These are phyloP conservation scores for Cryptomyrus ogoouensis DNA, from an alignment of 2,113 vertebrate genomes.

Conservation along the genomic window DNA sequence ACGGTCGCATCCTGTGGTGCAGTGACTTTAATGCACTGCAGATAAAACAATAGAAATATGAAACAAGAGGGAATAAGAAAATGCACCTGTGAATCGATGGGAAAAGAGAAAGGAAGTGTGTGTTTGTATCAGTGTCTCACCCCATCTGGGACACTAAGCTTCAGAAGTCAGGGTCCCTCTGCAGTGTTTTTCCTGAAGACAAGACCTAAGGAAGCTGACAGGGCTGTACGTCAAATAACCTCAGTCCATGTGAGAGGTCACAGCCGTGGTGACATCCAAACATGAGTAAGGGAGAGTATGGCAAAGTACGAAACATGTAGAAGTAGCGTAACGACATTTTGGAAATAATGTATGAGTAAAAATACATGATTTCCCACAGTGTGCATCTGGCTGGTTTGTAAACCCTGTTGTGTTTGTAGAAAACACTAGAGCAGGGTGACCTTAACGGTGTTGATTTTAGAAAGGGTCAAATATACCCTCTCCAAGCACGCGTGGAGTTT, in stretches of 20 bases:
- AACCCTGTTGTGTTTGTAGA: neutral
- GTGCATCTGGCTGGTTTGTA: neutral
- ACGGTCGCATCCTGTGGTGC: too few relatives aligned
- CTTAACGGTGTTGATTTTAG: neutral
- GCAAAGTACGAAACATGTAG: neutral
- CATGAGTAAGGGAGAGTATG: neutral
- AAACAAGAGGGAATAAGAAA: too few relatives aligned
- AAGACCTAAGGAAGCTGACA: neutral
- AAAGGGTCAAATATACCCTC: neutral
- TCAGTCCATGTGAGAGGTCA: neutral
- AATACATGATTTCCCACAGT: neutral
- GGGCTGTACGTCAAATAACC: neutral
- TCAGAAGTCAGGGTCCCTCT: neutral
- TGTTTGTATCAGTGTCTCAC: slow-evolving; percentile 1
- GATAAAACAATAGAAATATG: too few relatives aligned
- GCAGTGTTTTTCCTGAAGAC: neutral
- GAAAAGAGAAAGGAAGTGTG: neutral
- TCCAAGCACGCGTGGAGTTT: neutral
- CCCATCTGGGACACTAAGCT: neutral
- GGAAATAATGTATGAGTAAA: neutral
- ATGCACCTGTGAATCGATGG: too few relatives aligned
- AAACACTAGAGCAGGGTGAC: neutral
- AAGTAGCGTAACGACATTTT: neutral
- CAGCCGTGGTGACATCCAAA: neutral
- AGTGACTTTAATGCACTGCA: too few relatives aligned